phyloP scores from a whole-genome alignment of 2,113 vertebrate genomes.

The Tretioscincus oriximinensis region DNA sequence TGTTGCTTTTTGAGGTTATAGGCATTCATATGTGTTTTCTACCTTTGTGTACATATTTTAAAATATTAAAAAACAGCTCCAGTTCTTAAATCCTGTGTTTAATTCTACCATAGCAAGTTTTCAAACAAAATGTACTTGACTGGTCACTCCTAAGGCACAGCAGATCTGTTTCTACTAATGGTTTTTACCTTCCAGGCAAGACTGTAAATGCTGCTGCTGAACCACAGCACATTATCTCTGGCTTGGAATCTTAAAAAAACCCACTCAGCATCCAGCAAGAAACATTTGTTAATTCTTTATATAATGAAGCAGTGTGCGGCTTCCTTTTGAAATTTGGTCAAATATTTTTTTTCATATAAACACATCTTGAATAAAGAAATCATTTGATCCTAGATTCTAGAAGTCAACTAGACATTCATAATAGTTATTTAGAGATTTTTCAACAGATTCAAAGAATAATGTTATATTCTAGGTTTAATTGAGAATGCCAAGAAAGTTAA shows the following conservation, averaged over 20 bases:
- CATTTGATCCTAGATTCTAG: not conserved
- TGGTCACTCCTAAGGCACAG: accelerated
- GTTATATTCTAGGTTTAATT: not conserved
- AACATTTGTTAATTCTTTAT: no score
- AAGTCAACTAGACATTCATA: not conserved
- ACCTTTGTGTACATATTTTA: no score
- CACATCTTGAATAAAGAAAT: not conserved
- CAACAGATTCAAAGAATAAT: not conserved
- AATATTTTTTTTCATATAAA: not conserved
- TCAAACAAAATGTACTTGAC: not conserved
- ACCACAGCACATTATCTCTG: not conserved
- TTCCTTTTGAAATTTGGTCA: no score
- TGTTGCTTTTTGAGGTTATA: no score
- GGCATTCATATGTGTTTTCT: no score
- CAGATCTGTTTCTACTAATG: not conserved
- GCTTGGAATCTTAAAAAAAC: no score
- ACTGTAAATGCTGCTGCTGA: not conserved
- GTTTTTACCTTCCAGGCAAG: not conserved
- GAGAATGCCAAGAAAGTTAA: not conserved
- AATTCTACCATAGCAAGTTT: no score
- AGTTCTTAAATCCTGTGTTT: no score
- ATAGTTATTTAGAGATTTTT: not conserved
- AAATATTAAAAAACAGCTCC: no score
- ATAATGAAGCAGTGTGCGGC: no score
- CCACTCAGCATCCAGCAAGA: no score